phyloP scores from a whole-genome alignment of 2,888 invertebrate species.

The Anthoptus insignis region DNA sequence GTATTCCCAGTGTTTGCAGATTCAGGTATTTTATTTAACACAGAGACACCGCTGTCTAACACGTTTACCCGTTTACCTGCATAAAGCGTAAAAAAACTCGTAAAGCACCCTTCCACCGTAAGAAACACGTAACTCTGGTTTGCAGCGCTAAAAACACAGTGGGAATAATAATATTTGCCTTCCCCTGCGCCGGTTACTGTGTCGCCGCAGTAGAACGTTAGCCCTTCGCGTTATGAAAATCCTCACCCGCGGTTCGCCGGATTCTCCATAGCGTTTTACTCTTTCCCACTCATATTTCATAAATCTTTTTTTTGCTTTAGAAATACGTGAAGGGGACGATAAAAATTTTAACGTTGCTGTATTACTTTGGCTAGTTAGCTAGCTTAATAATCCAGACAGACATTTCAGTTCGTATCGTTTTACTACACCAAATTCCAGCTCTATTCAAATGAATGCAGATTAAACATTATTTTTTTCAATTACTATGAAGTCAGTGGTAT shows the following conservation, averaged over 20 bases:
- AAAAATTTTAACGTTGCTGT: slow-evolving; percentile 38
- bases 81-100: too few relatives aligned
- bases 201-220: slow-evolving; percentile 34
- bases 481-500: too few relatives aligned
- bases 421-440: too few relatives aligned
- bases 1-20: too few relatives aligned
- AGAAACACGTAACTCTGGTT: neutral
- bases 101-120: neutral
- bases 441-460: too few relatives aligned
- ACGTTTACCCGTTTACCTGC: too few relatives aligned
- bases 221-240: slow-evolving; percentile 59
- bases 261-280: slow-evolving; percentile 56
- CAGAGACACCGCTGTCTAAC: too few relatives aligned
- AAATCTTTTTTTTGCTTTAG: slow-evolving; percentile 43
- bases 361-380: slow-evolving; percentile 32
- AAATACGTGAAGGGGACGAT: slow-evolving; percentile 39
- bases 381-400: too few relatives aligned
- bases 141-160: neutral
- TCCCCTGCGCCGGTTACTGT: slow-evolving; percentile 13
- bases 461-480: too few relatives aligned
- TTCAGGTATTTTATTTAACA: too few relatives aligned
- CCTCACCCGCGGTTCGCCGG: slow-evolving; percentile 51
- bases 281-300: slow-evolving; percentile 58
- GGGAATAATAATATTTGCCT: too few relatives aligned
- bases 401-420: too few relatives aligned